Conservation (phyloP, 2,113 vertebrate species). For the Daphoenositta chrysoptera region DNA sequence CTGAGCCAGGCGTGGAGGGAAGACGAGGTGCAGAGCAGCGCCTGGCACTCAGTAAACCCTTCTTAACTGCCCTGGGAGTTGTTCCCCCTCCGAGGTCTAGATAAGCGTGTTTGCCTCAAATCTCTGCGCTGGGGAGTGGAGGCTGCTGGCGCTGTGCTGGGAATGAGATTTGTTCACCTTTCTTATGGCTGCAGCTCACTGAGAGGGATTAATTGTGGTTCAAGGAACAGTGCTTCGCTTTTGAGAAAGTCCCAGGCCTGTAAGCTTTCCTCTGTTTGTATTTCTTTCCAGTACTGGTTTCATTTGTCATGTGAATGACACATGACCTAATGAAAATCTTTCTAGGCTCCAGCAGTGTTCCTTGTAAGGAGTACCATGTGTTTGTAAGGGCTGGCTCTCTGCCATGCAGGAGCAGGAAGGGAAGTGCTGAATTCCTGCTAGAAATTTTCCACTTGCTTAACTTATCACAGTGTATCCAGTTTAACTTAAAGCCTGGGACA, state of each 20-base stretch:
- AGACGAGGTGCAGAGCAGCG: not conserved
- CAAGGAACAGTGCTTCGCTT: not conserved
- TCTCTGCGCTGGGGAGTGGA: not conserved
- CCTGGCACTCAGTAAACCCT: not conserved
- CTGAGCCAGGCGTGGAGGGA: not conserved
- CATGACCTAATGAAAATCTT: slow-evolving; percentile 1
- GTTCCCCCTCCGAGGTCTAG: not conserved
- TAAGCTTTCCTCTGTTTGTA: not conserved
- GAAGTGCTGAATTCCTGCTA: not conserved
- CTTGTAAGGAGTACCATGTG: not conserved
- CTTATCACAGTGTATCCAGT: not conserved
- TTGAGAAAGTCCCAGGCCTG: not conserved
- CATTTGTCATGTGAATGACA: not conserved
- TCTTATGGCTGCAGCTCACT: not conserved
- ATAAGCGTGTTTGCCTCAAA: slow-evolving; percentile 21
- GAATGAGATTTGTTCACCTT: not conserved
- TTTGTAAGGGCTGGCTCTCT: not conserved
- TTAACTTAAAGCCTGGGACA: not conserved
- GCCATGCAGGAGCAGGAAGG: not conserved
- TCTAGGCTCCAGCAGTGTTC: not conserved
- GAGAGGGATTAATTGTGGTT: not conserved
- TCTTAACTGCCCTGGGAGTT: not conserved
- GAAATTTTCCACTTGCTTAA: not conserved
- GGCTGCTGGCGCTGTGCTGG: not conserved
- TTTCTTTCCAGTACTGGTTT: not conserved